phyloP scores from a whole-genome alignment of 2,888 invertebrate species.

The Tanypteryx hageni region DNA sequence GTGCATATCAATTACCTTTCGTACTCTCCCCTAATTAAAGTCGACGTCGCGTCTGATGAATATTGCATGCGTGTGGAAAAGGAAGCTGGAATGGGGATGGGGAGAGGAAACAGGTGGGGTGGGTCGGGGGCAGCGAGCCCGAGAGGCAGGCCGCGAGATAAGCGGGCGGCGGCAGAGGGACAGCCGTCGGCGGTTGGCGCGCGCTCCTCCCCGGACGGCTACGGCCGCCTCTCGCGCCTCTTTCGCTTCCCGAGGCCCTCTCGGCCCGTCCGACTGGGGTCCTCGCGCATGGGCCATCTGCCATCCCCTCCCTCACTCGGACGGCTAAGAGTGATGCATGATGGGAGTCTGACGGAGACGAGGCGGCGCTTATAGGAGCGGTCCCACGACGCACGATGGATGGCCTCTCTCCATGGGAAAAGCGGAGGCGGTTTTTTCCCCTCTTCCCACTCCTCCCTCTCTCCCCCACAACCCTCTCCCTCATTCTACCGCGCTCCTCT shows the following conservation, averaged over 20 bases:
- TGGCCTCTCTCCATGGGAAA: slow-evolving; percentile 3
- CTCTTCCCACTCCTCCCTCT: neutral
- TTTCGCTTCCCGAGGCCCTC: no score
- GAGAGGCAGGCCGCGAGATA: neutral
- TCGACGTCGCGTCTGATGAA: neutral
- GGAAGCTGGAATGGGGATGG: neutral
- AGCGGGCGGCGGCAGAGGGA: neutral
- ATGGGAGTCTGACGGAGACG: slow-evolving; percentile 2
- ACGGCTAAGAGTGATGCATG: neutral
- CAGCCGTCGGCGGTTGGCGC: neutral
- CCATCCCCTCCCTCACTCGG: neutral
- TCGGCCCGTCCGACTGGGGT: neutral
- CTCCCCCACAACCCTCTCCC: no score
- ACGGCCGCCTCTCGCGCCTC: neutral
- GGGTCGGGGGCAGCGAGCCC: neutral
- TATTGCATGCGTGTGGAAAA: slow-evolving; percentile 5
- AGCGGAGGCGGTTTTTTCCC: neutral
- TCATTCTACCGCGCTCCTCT: no score
- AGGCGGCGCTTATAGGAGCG: slow-evolving; percentile 15
- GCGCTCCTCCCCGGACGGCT: neutral
- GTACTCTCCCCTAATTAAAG: slow-evolving; percentile 18
- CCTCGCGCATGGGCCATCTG: neutral
- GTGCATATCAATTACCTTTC: slow-evolving; percentile 13
- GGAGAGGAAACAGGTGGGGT: neutral
- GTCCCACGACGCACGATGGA: neutral